Base-by-base conservation (phyloP, 2,797 vertebrate species). In the Salmo trutta region DNA sequence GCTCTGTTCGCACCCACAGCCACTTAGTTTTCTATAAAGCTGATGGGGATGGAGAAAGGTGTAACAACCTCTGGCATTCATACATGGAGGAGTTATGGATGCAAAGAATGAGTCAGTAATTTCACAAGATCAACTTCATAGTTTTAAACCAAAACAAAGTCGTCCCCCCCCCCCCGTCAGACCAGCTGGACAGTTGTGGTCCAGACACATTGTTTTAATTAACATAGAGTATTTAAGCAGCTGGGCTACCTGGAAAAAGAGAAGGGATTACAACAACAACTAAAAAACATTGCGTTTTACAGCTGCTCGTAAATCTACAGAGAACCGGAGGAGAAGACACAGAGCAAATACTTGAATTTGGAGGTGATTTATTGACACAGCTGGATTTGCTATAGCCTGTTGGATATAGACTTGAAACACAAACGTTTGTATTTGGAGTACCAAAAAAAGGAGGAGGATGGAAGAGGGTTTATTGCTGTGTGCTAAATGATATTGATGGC, bases 11-110 rank as follows among this genome's bases (percentile, higher is more conserved):
- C 54, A 59, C 54, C 54, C 54, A 59, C 54, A 59, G 5, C 5
- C 54, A 72, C 73, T 47, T 71, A 68, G 83, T 78, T 76, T 80
- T 76, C 41, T 41, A 86, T 71, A 8, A 41, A 41, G 41, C 8
- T 41, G 41, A 41, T 41, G 8, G 41, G 6, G 33, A 36, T 36
- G 33, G 41, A 41, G 8, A 10, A 41, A 41, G 36, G 36, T 41
- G 8, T 10, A 8, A 41, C 41, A 41, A 41, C 2, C 41, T 21
- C 59, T 62, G n/a, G 24, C 8, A 21, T 24, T 10, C n/a, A 62
- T 21, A 24, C 3, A 12, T 62, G 56, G 56, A 59, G 56, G 5
- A 19, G 4, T 5, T 21, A 21, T 21, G 59, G 21, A 24, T 21
- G 7, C 8, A 62, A 21, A 62, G 0, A 2, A 62, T 24, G 59